phyloP scores from a whole-genome alignment of 2,113 vertebrate species.

The Pica pica region DNA sequence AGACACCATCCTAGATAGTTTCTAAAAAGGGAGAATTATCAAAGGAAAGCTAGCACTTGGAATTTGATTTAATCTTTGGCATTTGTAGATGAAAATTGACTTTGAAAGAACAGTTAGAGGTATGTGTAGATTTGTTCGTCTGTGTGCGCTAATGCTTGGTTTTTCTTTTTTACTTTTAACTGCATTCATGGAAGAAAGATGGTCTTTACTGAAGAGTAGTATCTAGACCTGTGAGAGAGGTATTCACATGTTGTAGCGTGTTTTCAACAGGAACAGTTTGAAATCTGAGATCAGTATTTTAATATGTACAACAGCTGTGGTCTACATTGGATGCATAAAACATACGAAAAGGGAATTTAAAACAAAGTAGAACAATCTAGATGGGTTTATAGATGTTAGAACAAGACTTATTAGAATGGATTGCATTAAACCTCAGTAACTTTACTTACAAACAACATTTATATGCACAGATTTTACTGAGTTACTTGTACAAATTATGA shows the following conservation, averaged over 20 bases:
- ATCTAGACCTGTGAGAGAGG: conserved; percentile 35
- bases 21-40: background rate
- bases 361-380: conserved; percentile 49
- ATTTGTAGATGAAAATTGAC: background rate
- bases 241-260: conserved; percentile 7
- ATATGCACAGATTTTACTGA: conserved; percentile 69
- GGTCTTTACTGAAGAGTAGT: conserved; percentile 42
- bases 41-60: conserved; percentile 16
- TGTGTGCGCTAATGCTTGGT: background rate
- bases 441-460: conserved; percentile 23
- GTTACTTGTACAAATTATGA: conserved; percentile 63
- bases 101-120: conserved; percentile 33
- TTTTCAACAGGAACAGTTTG: conserved; percentile 63
- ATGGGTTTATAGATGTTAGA: conserved; percentile 49
- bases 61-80: conserved; percentile 46
- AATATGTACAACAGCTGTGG: conserved; percentile 42
- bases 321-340: conserved; percentile 50
- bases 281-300: conserved; percentile 53
- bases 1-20: background rate
- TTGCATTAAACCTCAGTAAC: conserved; percentile 60
- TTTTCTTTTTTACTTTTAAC: conserved; percentile 21
- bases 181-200: conserved; percentile 49
- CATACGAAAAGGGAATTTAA: conserved; percentile 50
- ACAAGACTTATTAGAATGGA: conserved; percentile 31
- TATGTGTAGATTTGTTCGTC: conserved; percentile 5